Base-by-base conservation (phyloP, 2,888 invertebrate species). In the Ptilodon capucinus region DNA sequence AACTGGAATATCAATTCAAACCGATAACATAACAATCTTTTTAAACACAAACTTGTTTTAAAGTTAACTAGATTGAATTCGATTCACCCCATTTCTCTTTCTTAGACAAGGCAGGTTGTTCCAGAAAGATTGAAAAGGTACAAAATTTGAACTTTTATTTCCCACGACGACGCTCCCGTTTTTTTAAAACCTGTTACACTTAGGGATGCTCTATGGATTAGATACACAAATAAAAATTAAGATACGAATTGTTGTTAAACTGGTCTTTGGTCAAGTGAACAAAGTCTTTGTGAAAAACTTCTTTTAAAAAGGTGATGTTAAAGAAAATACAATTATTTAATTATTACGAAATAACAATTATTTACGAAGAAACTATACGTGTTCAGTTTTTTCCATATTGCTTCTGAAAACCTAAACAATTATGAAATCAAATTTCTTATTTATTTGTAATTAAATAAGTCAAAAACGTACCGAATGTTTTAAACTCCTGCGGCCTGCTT, bases 401-500 rank as follows among this genome's bases (percentile, higher is more conserved):
- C n/a, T n/a, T n/a, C n/a, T n/a, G n/a, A n/a, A n/a, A n/a, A n/a
- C n/a, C n/a, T n/a, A n/a, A n/a, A n/a, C n/a, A n/a, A n/a, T n/a
- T n/a, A n/a, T n/a, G n/a, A n/a, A n/a, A n/a, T n/a, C n/a, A n/a
- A n/a, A n/a, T n/a, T n/a, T n/a, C n/a, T n/a, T n/a, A n/a, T n/a
- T n/a, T n/a, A n/a, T n/a, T n/a, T n/a, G n/a, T 61, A 57, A 54
- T 59, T 46, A 14, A 38, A 50, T 11, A 8, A 28, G 16, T 1
- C 13, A 28, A 28, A 28, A 3, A n/a, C 28, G 43, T 7, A 35
- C 76, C 69, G 68, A 85, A 81, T 71, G 86, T 87, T 84, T 53
- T 30, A 47, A 44, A 62, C 69, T 60, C 64, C 82, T 73, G 76
- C 64, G 69, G 70, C 73, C 79, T 85, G 84, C 86, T 87, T 85